Evolutionary conservation across 1,140 invertebrate genomes (phyloP).

Genomic region (Leptoteleia sp.): DNA sequence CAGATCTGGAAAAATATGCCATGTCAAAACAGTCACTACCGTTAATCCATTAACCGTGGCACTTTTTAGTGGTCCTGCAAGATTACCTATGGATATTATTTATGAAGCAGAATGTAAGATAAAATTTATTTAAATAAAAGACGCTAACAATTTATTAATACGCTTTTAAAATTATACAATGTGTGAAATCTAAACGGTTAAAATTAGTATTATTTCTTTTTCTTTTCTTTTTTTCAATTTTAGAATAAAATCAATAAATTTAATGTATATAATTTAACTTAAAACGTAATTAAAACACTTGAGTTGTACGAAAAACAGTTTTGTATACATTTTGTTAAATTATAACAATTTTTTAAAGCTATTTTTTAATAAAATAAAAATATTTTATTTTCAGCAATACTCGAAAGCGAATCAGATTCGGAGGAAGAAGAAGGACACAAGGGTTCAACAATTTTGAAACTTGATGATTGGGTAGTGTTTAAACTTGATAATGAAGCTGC

Average conservation of each 20-base stretch:
- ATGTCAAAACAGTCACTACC: constrained; percentile 88
- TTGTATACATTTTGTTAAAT: no score
- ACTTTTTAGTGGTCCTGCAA: constrained; percentile 87
- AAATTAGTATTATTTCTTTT: no score
- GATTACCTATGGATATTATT: constrained; percentile 84
- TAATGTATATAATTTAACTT: no score
- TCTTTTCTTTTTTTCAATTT: background rate
- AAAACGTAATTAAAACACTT: no score
- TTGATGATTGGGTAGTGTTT: constrained; percentile 93
- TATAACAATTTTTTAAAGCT: no score
- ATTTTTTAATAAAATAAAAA: background rate
- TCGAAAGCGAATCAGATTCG: constrained; percentile 83
- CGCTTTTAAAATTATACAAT: no score
- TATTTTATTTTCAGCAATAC: constrained; percentile 74
- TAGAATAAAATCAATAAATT: no score
- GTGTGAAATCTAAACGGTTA: no score
- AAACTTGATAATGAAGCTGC: constrained; percentile 85
- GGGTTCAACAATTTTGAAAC: constrained; percentile 83
- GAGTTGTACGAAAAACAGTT: no score
- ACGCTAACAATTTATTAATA: no score
- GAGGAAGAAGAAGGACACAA: constrained; percentile 85
- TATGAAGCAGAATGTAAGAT: constrained; percentile 80
- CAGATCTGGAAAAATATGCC: constrained; percentile 84
- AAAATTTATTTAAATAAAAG: background rate
- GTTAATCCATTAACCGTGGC: constrained; percentile 90